Percentiles rank a stretch among this genome's conserved stretches.
Conservation (phyloP, 2,113 vertebrate species). For the Philantomba maxwellii region DNA sequence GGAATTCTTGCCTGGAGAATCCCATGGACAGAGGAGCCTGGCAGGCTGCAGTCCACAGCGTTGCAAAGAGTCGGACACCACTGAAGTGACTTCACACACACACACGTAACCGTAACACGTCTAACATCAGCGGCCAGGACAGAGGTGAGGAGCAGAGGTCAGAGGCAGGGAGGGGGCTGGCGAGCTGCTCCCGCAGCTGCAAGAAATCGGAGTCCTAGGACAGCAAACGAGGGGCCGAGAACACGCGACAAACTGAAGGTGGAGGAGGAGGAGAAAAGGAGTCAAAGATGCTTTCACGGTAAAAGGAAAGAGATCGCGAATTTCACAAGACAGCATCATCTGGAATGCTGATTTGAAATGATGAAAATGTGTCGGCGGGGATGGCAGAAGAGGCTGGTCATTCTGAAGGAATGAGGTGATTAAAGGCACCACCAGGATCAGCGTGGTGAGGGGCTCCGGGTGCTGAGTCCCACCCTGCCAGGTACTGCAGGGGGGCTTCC, state of each 20-base stretch:
- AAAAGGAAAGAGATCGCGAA: background rate
- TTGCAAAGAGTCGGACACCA: background rate
- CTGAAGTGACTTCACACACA: background rate
- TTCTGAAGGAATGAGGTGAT: rapidly evolving
- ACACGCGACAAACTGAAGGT: background rate
- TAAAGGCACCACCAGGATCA: background rate
- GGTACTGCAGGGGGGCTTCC: background rate
- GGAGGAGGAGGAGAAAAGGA: background rate
- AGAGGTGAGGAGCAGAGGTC: background rate
- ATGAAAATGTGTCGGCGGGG: background rate
- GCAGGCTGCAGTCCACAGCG: background rate
- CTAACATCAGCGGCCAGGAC: background rate
- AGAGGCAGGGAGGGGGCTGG: background rate
- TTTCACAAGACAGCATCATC: background rate
- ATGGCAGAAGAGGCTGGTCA: background rate
- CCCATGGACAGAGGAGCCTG: background rate
- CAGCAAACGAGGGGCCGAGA: background rate
- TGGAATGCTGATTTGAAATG: background rate
- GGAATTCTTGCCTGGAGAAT: background rate
- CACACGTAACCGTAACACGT: background rate
- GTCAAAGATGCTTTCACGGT: background rate
- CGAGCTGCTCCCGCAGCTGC: background rate
- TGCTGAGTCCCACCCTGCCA: background rate
- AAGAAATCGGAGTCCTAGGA: background rate
- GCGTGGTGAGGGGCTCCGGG: background rate